Conservation (phyloP, 2,888 invertebrate genomes). For the Xiphydria camelus region DNA sequence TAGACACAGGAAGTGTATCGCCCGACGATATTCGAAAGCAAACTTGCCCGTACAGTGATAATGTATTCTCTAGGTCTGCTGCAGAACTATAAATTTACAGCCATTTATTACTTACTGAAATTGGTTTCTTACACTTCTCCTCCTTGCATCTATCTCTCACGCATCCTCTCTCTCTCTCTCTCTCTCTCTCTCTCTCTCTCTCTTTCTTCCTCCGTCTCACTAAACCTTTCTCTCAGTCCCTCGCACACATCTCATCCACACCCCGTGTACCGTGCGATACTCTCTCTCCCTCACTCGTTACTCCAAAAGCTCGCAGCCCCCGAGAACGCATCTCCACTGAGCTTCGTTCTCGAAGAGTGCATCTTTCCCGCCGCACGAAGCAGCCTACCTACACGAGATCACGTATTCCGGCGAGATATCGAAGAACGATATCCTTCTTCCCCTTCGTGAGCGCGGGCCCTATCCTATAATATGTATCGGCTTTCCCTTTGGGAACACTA, state of each 20-base stretch:
- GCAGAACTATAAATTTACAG: neutral
- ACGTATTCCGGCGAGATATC: too few species aligned
- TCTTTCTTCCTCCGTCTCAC: neutral
- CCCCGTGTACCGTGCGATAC: too few species aligned
- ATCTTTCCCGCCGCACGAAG: too few species aligned
- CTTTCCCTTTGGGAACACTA: too few species aligned
- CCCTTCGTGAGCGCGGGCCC: too few species aligned
- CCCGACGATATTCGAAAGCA: slow-evolving; percentile 5
- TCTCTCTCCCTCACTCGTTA: neutral
- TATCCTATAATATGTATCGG: too few species aligned
- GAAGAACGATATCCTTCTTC: too few species aligned
- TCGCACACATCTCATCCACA: neutral
- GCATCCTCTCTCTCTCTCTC: neutral
- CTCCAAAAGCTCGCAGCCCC: too few species aligned
- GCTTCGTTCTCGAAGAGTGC: too few species aligned
- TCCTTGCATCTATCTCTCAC: neutral
- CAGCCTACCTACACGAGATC: too few species aligned
- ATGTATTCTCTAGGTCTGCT: neutral
- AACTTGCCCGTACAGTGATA: slow-evolving; percentile 2
- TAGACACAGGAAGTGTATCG: slow-evolving; percentile 9
- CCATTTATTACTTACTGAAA: slow-evolving; percentile 3
- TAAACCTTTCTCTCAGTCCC: neutral
- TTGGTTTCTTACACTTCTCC: neutral
- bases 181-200: slow-evolving; percentile 2
- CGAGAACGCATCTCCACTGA: too few species aligned